These are phyloP conservation scores for Mythimna albipuncta DNA, from an alignment of 2,888 invertebrate species.

Conservation along the genomic window DNA sequence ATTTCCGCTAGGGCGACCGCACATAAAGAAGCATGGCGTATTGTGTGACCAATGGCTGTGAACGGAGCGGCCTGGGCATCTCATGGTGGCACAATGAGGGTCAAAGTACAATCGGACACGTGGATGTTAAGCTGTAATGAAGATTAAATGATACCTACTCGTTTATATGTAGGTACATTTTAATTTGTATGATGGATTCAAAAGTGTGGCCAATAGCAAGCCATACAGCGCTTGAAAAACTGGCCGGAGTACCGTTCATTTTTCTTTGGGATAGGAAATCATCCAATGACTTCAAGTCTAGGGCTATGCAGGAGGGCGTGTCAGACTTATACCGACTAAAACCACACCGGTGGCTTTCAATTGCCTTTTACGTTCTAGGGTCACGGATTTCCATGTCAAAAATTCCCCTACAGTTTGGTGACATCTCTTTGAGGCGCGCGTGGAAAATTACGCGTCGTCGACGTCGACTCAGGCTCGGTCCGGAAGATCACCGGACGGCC, in stretches of 20 bases:
- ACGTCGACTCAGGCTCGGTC: too few species aligned
- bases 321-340: too few species aligned
- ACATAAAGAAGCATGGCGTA: constrained; percentile 43
- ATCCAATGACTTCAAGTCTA: too few species aligned
- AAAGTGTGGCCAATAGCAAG: not conserved
- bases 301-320: too few species aligned
- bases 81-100: constrained; percentile 54
- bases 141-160: constrained; percentile 26
- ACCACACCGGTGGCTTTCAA: too few species aligned
- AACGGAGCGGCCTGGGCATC: constrained; percentile 39
- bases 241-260: not conserved
- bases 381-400: too few species aligned
- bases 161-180: not conserved
- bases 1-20: constrained; percentile 47
- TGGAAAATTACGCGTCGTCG: too few species aligned
- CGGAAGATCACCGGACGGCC: too few species aligned
- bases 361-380: too few species aligned
- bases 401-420: too few species aligned
- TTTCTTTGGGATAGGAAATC: too few species aligned
- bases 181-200: constrained; percentile 5
- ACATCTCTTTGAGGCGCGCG: too few species aligned
- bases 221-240: not conserved
- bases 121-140: constrained; percentile 28
- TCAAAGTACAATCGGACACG: constrained; percentile 45
- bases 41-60: constrained; percentile 57